Base-by-base conservation (phyloP, 2,113 vertebrate genomes). In the Oplegnathus fasciatus region DNA sequence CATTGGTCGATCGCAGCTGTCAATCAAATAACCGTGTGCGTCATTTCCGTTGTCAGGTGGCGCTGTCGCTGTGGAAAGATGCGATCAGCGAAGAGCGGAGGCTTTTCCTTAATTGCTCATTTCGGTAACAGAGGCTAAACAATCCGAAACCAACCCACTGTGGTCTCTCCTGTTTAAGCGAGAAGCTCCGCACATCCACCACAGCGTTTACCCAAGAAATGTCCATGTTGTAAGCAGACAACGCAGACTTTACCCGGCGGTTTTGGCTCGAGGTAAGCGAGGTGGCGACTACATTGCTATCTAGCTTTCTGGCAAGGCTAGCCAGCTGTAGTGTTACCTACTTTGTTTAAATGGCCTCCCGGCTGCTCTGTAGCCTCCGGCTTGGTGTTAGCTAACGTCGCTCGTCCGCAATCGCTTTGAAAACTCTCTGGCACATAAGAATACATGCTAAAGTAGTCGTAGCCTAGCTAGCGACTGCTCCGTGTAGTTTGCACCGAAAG, bases 11-110 rank as follows among this genome's bases (percentile, higher is more conserved):
- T 0, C 3, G 11, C 4, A 0, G 61, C 91, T 89, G 95, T 93
- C 96, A 89, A 83, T 96, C 95, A 95, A 74, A 58, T 52, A 61
- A 78, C 64, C 60, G 5, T 86, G 93, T 96, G 95, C 96, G 96
- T 96, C 95, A 96, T 92, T 95, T 96, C 96, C 96, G 96, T 96
- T 96, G 96, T 96, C 96, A 96, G 96, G 96, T 96, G 95, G 96
- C 77, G 95, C 94, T 96, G 94, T 95, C 92, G 95, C 94, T 95
- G 95, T 96, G 96, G 96, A 96, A 96, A 96, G 95, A 96, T 96
- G 96, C 95, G 94, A 96, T 96, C 95, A 95, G 95, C 86, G 90
- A 90, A 70, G 91, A 94, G 90, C 92, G 93, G 90, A 95, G 94
- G 93, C 94, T 96, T 94, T 95, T 96, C 93, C 93, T 92, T 93